Evolutionary conservation across 2,797 vertebrate genomes (phyloP).

Genomic region (Masticophis lateralis): DNA sequence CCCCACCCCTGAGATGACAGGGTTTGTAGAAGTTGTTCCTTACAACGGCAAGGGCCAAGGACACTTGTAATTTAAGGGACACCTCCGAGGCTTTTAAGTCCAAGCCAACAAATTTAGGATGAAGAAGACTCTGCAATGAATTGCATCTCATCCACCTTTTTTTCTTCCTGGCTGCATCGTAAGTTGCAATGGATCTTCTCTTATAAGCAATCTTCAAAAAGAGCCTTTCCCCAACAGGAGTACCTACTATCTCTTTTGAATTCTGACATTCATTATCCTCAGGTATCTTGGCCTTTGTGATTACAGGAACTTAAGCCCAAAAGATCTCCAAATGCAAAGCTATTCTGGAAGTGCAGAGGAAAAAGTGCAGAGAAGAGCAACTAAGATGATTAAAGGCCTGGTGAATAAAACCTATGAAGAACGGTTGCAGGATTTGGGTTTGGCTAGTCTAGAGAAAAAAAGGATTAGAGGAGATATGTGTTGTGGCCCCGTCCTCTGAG

Average conservation of each 20-base stretch:
- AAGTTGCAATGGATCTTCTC: neutral
- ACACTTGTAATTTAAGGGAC: conserved; percentile 46
- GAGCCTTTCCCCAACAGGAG: neutral
- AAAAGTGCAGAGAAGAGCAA: neutral
- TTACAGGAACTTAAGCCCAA: neutral
- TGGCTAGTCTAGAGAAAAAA: too few relatives aligned
- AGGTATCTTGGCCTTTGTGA: neutral
- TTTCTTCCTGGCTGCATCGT: neutral
- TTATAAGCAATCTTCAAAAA: neutral
- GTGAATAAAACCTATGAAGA: neutral
- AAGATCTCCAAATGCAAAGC: too few relatives aligned
- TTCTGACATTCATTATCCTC: neutral
- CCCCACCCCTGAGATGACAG: conserved; percentile 25
- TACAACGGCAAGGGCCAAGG: conserved; percentile 39
- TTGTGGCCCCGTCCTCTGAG: too few relatives aligned
- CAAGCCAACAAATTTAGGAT: conserved; percentile 28
- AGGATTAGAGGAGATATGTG: too few relatives aligned
- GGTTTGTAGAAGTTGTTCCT: conserved; percentile 8
- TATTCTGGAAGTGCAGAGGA: neutral
- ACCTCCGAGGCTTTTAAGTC: conserved; percentile 41
- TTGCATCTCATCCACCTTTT: neutral
- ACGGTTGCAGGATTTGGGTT: neutral
- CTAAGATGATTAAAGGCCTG: neutral
- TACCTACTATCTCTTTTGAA: neutral
- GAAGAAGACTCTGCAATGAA: conserved; percentile 41